phyloP scores from a whole-genome alignment of 2,888 invertebrate genomes.

The Phyllotreta striolata region DNA sequence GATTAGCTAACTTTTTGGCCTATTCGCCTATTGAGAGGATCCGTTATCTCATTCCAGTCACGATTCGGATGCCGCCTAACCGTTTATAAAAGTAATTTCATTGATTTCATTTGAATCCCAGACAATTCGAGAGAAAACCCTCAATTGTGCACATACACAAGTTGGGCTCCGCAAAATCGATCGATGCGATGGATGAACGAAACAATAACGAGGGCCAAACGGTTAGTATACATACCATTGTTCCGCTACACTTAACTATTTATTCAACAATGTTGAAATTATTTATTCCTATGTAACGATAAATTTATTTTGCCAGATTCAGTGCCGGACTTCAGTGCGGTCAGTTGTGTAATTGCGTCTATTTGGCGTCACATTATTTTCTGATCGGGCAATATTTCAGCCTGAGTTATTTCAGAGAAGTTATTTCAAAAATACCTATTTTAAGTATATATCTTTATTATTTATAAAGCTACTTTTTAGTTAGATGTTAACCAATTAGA shows the following conservation, averaged over 20 bases:
- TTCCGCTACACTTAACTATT: conserved; percentile 45
- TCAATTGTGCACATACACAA: conserved; percentile 20
- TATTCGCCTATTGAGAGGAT: conserved; percentile 8
- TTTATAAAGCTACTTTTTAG: too few species aligned
- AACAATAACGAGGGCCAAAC: conserved; percentile 45
- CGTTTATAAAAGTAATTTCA: conserved; percentile 43
- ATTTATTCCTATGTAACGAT: conserved; percentile 14
- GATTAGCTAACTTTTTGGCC: not conserved
- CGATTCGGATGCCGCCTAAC: conserved; percentile 18
- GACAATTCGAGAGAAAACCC: conserved; percentile 44
- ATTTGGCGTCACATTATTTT: conserved; percentile 6
- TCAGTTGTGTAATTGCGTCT: not conserved
- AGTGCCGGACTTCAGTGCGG: conserved; percentile 9
- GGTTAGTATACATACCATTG: conserved; percentile 40
- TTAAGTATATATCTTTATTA: too few species aligned
- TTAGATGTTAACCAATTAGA: too few species aligned
- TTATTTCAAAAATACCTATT: too few species aligned
- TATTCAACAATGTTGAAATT: conserved; percentile 36
- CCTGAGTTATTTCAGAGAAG: too few species aligned
- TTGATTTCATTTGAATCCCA: conserved; percentile 45
- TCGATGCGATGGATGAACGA: conserved; percentile 25
- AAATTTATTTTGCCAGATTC: conserved; percentile 4
- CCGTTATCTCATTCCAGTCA: conserved; percentile 23
- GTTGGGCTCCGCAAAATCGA: conserved; percentile 29
- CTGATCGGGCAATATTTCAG: too few species aligned